A percentile compares a stretch with the other conserved stretches of the same genome.
Conservation (phyloP, 2,888 invertebrate species). For the Listrodromus nycthemerus region DNA sequence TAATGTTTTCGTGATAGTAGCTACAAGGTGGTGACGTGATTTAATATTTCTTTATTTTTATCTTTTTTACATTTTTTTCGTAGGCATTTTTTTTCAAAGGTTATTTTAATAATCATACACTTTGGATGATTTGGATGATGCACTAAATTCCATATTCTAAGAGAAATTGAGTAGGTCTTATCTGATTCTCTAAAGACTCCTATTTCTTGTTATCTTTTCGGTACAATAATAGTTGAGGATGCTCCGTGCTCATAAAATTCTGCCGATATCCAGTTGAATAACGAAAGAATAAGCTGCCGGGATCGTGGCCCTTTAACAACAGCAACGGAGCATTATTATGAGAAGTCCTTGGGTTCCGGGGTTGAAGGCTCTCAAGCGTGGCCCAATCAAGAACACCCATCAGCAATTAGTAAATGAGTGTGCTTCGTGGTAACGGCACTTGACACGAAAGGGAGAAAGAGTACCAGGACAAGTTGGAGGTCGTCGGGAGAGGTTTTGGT, state of each 20-base stretch:
- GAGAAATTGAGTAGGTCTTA: neutral
- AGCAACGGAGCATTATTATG: conserved; percentile 26
- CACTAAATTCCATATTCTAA: neutral
- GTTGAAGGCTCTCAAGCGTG: conserved; percentile 21
- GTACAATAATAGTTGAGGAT: neutral
- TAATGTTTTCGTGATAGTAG: too few species aligned
- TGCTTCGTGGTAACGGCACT: conserved; percentile 64
- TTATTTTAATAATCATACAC: too few species aligned
- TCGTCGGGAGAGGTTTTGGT: conserved; percentile 13
- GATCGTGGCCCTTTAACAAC: conserved; percentile 35
- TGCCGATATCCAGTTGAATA: neutral
- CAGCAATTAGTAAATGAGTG: conserved; percentile 76
- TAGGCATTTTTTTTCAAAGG: too few species aligned
- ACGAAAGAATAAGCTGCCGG: neutral
- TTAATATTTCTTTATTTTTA: too few species aligned
- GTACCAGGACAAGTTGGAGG: neutral
- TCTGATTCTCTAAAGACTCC: too few species aligned
- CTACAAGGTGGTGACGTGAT: too few species aligned
- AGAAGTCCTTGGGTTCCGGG: conserved; percentile 34
- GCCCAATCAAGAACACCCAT: conserved; percentile 73
- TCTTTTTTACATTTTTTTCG: too few species aligned
- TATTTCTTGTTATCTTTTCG: neutral
- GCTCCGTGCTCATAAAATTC: neutral
- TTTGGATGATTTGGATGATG: too few species aligned
- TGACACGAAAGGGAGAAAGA: conserved; percentile 51